These are phyloP conservation scores for Salvelinus namaycush DNA, from an alignment of 2,113 vertebrate species.

Conservation along the genomic window DNA sequence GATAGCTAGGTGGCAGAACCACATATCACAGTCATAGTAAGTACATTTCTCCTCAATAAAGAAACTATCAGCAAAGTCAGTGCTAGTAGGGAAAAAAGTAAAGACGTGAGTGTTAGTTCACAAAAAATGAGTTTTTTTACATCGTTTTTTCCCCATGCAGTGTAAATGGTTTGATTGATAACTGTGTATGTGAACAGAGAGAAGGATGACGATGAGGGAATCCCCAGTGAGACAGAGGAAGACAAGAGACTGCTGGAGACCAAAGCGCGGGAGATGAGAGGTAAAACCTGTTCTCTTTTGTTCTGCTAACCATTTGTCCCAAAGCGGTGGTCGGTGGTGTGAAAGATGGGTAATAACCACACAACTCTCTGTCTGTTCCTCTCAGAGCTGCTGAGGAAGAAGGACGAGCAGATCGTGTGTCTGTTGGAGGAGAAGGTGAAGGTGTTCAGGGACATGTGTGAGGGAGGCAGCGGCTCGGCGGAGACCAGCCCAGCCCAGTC, in stretches of 20 bases:
- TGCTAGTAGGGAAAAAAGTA: too few relatives aligned
- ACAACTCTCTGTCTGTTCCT: neutral
- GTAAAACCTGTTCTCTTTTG: constrained; percentile 52
- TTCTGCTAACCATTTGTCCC: too few relatives aligned
- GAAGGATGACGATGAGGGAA: constrained; percentile 90
- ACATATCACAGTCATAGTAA: too few relatives aligned
- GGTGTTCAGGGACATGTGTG: constrained; percentile 84
- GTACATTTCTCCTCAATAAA: too few relatives aligned
- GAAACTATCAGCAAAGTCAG: too few relatives aligned
- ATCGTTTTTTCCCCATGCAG: too few relatives aligned
- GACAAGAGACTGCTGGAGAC: constrained; percentile 82
- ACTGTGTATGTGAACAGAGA: constrained; percentile 70
- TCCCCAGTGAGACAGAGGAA: constrained; percentile 90
- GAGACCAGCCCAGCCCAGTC: constrained; percentile 53
- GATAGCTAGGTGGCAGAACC: too few relatives aligned
- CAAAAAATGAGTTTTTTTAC: too few relatives aligned
- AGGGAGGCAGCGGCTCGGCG: constrained; percentile 58
- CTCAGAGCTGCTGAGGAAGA: constrained; percentile 85
- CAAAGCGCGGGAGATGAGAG: constrained; percentile 84
- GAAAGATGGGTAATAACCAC: neutral
- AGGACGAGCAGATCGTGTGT: constrained; percentile 85
- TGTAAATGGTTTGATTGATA: neutral
- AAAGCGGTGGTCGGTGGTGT: neutral
- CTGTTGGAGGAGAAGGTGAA: constrained; percentile 86
- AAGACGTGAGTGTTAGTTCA: too few relatives aligned